Base-by-base conservation (phyloP, 2,888 invertebrate genomes). In the Chrysolina oricalcia region DNA sequence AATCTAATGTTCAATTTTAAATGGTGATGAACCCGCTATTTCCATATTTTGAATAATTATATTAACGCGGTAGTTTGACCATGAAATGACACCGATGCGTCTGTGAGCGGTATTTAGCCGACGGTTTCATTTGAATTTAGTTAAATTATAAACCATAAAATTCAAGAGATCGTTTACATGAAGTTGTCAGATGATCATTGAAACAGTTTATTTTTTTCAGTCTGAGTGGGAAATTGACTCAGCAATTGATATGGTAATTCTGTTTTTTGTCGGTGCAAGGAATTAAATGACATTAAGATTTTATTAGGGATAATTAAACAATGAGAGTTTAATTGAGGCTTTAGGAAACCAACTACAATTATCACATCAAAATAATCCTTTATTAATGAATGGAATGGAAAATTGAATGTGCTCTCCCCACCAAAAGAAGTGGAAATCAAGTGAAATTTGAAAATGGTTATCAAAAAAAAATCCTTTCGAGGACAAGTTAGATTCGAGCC, bases 11-110 rank as follows among this genome's bases (percentile, higher is more conserved):
- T 56, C 63, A 70, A n/a, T 74, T 74, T 50, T 50, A 27, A 74
- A 74, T 63, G 71, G 74, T 70, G 70, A 74, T 62, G 62, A 74
- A 74, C 59, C 66, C 46, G 70, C 65, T 27, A 74, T 74, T 74
- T 74, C 70, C 70, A 74, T 70, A 71, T 66, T 74, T 70, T 71
- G 70, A 67, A 70, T 74, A 70, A 74, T 74, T 74, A 62, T 62
- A 71, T 70, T 71, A 74, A 74, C 67, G 70, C 62, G 62, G 66
- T 63, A 62, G 62, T 41, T 67, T 40, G 74, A 71, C 70, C 70
- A 67, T 70, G 48, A 70, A 67, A 67, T 41, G 59, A 27, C 27
- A 59, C 23, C 50, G 71, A 64, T 65, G 43, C 19, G 35, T 53
- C 43, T 23, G 27, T 56, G 56, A 56, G 23, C 15, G n/a, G 56